Percentiles rank a stretch among this genome's conserved stretches.
These are phyloP conservation scores for Sinopyrophorus schimmeli DNA, from an alignment of 2,888 invertebrate species.

Conservation along the genomic window DNA sequence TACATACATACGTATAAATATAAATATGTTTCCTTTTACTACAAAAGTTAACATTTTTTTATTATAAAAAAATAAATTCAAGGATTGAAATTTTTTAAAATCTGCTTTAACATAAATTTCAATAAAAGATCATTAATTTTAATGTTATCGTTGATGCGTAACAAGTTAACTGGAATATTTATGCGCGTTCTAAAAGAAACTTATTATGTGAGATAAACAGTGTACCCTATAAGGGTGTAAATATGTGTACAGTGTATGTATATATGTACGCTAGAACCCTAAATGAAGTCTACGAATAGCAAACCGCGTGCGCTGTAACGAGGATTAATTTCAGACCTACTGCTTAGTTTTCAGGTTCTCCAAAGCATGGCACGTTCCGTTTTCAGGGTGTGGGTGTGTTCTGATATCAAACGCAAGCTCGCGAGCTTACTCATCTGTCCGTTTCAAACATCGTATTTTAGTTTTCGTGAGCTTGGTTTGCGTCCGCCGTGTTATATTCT, in stretches of 20 bases:
- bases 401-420: conserved; percentile 39
- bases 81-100: neutral
- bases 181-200: too few relatives aligned
- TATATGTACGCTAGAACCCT: conserved; percentile 16
- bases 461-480: conserved; percentile 36
- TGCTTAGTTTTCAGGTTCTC: conserved; percentile 31
- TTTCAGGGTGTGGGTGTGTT: conserved; percentile 37
- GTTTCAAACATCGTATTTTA: conserved; percentile 46
- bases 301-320: conserved; percentile 36
- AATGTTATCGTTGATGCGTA: too few relatives aligned
- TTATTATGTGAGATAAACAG: conserved; percentile 7
- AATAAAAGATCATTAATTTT: too few relatives aligned
- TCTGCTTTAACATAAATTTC: neutral
- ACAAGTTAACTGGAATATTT: too few relatives aligned
- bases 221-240: conserved; percentile 22
- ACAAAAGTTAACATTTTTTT: too few relatives aligned
- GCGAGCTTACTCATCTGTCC: conserved; percentile 49
- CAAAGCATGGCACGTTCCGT: conserved; percentile 24
- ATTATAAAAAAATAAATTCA: neutral
- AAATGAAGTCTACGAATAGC: conserved; percentile 18
- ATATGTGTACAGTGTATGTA: conserved; percentile 18
- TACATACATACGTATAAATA: too few relatives aligned
- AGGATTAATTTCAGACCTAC: conserved; percentile 34
- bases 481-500: conserved; percentile 20
- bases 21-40: too few relatives aligned